Evolutionary conservation across 30 jellyfish, hydroid and myxozoan species (phyloP).

Genomic region (Cassiopea andromeda): DNA sequence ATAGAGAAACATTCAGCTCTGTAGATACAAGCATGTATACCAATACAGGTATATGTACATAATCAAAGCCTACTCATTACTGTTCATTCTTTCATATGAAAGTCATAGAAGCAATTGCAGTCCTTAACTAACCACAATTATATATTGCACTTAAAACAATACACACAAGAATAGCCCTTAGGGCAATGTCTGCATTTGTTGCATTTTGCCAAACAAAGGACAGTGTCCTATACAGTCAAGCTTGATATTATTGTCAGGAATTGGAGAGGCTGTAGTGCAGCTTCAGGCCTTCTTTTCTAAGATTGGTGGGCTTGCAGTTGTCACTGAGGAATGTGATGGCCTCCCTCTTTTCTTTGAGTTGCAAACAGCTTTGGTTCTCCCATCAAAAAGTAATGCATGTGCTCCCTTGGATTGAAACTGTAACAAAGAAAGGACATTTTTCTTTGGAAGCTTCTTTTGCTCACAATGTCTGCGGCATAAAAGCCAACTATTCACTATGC

Average conservation of each 20-base stretch:
- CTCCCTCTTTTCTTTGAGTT: neutral
- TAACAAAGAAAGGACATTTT: neutral
- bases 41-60: neutral
- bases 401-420: neutral
- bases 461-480: neutral
- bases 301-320: too few relatives aligned
- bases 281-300: neutral
- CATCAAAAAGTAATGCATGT: neutral
- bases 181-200: constrained; percentile 13
- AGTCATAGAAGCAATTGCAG: constrained; percentile 16
- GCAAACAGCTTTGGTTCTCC: neutral
- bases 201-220: constrained; percentile 25
- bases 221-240: constrained; percentile 10
- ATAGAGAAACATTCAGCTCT: neutral
- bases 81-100: constrained; percentile 1
- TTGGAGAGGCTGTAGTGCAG: neutral
- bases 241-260: constrained; percentile 16
- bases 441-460: neutral
- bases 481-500: neutral
- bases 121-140: constrained; percentile 7
- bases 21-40: neutral
- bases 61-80: neutral
- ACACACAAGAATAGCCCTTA: constrained; percentile 18
- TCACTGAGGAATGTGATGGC: neutral
- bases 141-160: constrained; percentile 14